Evolutionary conservation across 2,113 vertebrate genomes (phyloP).

Genomic region (Otolemur garnettii): DNA sequence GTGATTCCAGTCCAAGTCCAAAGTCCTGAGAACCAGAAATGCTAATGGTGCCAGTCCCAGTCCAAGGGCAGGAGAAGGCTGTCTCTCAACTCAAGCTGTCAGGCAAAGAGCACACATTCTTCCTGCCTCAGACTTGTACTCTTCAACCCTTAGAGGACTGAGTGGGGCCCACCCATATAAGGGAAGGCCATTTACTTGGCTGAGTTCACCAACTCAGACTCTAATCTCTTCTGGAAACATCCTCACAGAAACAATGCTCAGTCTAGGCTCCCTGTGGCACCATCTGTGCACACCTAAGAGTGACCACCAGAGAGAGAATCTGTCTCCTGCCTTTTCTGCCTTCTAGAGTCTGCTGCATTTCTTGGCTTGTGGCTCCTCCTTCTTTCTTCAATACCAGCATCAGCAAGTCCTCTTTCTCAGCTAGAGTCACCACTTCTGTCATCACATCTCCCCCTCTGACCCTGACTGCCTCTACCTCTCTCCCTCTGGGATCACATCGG

Average conservation of each 20-base stretch:
- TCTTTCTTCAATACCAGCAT: background rate
- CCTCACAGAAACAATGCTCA: background rate
- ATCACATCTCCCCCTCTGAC: background rate
- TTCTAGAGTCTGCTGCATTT: background rate
- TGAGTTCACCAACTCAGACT: background rate
- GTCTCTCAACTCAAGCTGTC: background rate
- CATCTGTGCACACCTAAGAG: background rate
- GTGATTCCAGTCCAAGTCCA: background rate
- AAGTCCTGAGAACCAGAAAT: background rate
- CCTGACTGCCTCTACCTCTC: background rate
- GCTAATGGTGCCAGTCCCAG: background rate
- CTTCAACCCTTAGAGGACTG: background rate
- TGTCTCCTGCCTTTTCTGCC: background rate
- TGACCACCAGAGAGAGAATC: background rate
- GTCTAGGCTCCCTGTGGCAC: background rate
- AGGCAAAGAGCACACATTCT: too few species aligned
- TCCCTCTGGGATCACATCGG: background rate
- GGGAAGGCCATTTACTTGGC: background rate
- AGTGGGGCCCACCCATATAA: background rate
- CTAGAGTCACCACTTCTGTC: too few species aligned
- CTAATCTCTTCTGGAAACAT: background rate
- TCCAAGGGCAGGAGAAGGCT: background rate
- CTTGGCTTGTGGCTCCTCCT: background rate
- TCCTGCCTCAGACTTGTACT: background rate
- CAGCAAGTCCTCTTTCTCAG: background rate